Conservation (phyloP, 92 coral and sea anemone genomes). For the Metridium senile region DNA sequence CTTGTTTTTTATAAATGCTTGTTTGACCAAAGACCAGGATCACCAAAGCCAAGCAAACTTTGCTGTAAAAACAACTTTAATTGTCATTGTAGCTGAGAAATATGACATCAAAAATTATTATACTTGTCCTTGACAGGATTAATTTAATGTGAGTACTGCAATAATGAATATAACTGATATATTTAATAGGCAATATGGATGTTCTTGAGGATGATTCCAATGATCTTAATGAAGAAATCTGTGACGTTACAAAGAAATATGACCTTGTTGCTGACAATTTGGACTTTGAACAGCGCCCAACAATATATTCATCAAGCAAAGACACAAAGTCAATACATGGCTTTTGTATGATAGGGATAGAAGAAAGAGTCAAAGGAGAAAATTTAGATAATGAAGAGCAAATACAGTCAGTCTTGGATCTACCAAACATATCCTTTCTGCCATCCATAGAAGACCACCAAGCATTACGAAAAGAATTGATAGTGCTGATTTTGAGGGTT, state of each 20-base stretch:
- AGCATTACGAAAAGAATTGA: conserved; percentile 24
- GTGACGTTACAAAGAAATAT: neutral
- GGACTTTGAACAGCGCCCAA: conserved; percentile 44
- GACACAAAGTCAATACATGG: conserved; percentile 51
- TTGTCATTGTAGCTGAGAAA: too few species aligned
- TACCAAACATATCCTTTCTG: conserved; percentile 31
- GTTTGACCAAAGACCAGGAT: too few species aligned
- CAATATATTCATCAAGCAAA: conserved; percentile 23
- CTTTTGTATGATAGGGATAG: conserved; percentile 32
- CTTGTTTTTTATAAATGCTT: too few species aligned
- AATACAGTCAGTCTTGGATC: conserved; percentile 26
- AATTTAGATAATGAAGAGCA: conserved; percentile 20
- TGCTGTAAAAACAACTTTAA: too few species aligned
- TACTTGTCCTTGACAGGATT: too few species aligned
- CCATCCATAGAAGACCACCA: conserved; percentile 44
- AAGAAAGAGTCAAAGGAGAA: conserved; percentile 34
- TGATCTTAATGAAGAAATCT: neutral
- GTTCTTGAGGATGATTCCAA: neutral
- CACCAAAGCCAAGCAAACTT: too few species aligned
- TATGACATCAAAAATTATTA: too few species aligned
- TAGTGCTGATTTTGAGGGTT: conserved; percentile 31
- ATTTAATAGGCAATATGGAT: too few species aligned
- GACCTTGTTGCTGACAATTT: conserved; percentile 51
- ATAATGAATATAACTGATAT: too few species aligned
- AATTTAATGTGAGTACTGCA: too few species aligned